Evolutionary conservation across 30 jellyfish, hydroid and myxozoan species (phyloP).

Genomic region (Pseudorhiza aurosa): DNA sequence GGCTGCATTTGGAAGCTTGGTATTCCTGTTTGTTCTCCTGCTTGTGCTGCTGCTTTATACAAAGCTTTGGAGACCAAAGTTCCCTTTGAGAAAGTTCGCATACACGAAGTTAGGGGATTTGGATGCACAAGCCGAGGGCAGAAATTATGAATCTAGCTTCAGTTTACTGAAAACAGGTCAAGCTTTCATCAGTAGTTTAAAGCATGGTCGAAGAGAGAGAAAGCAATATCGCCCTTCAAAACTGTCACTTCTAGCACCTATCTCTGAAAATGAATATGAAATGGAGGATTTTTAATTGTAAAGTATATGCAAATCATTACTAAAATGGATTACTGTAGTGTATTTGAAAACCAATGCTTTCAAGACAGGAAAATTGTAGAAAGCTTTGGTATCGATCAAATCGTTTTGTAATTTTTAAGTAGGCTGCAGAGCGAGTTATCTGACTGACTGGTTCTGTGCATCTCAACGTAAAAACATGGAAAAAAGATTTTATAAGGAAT

Average conservation of each 20-base stretch:
- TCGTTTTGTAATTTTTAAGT: too few species aligned
- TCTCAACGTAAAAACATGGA: too few species aligned
- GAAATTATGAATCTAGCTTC: constrained; percentile 32
- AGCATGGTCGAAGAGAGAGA: constrained; percentile 44
- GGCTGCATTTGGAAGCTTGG: constrained; percentile 77
- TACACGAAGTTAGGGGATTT: constrained; percentile 20
- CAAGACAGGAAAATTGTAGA: too few species aligned
- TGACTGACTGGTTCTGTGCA: too few species aligned
- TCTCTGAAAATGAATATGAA: constrained; percentile 69
- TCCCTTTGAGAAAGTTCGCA: background rate
- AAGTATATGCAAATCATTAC: too few species aligned
- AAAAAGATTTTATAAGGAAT: too few species aligned
- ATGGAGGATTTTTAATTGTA: background rate
- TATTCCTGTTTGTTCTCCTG: constrained; percentile 61
- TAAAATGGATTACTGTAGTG: too few species aligned
- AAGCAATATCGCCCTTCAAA: constrained; percentile 32
- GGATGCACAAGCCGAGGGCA: constrained; percentile 18
- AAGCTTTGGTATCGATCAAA: too few species aligned
- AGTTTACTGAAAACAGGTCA: constrained; percentile 82
- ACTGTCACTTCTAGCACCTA: constrained; percentile 69
- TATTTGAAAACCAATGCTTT: too few species aligned
- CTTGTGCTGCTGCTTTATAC: constrained; percentile 58
- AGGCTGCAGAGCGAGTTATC: too few species aligned
- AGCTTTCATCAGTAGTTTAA: constrained; percentile 59
- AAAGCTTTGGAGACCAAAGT: constrained; percentile 51